Conservation (phyloP, 1,140 invertebrate species). For the Heliconius himera region DNA sequence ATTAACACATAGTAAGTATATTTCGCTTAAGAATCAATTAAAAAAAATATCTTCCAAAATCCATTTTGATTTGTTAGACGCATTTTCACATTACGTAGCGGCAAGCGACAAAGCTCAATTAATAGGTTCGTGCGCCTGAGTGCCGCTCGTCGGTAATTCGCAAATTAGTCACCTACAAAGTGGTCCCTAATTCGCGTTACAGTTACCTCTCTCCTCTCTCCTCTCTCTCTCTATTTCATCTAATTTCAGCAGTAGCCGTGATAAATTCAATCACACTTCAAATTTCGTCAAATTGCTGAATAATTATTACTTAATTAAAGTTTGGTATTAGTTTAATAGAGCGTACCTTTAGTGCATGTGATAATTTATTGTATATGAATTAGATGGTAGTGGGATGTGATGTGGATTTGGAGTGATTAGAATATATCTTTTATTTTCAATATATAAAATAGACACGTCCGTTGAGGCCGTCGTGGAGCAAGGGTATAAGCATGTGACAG, state of each 20-base stretch:
- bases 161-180: conserved; percentile 68
- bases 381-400: background rate
- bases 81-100: conserved; percentile 34
- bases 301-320: conserved; percentile 8
- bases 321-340: conserved; percentile 5
- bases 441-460: no score
- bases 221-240: conserved; percentile 56
- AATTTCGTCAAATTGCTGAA: conserved; percentile 24
- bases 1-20: background rate
- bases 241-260: conserved; percentile 55
- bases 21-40: background rate
- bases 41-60: background rate
- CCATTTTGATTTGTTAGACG: conserved; percentile 15
- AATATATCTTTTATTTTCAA: background rate
- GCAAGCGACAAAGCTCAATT: conserved; percentile 65
- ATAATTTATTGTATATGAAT: background rate
- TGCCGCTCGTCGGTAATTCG: conserved; percentile 69
- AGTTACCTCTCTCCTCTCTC: conserved; percentile 54
- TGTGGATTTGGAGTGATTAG: background rate
- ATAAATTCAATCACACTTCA: conserved; percentile 45
- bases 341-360: background rate
- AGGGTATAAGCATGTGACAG: no score
- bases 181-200: conserved; percentile 58
- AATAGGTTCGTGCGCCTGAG: conserved; percentile 70
- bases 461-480: no score